These are phyloP conservation scores for Peucedramus taeniatus DNA, from an alignment of 2,113 vertebrate species.

Conservation along the genomic window DNA sequence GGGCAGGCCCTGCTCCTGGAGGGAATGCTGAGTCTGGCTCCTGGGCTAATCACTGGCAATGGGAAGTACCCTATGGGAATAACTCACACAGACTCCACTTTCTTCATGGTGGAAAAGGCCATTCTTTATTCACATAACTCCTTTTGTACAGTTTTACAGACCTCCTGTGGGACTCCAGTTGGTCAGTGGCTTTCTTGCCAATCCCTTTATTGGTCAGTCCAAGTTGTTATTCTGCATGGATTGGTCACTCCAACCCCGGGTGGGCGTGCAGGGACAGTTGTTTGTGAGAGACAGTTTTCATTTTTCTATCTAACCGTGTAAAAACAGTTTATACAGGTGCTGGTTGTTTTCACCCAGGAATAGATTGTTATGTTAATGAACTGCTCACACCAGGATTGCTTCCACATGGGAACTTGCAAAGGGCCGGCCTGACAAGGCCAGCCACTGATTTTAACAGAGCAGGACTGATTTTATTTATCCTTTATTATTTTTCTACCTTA, in stretches of 20 bases:
- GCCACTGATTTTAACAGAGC: background rate
- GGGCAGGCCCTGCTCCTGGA: background rate
- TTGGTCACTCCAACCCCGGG: background rate
- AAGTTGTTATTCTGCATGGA: background rate
- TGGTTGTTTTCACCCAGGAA: background rate
- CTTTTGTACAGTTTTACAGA: background rate
- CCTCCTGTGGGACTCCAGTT: accelerated
- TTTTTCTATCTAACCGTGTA: background rate
- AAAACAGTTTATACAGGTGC: background rate
- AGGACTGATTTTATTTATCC: background rate
- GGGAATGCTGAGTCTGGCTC: background rate
- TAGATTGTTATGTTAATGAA: background rate
- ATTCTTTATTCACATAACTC: background rate
- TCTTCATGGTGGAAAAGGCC: background rate
- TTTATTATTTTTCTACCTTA: background rate
- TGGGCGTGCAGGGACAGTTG: background rate
- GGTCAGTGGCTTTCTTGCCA: background rate
- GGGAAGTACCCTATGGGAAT: background rate
- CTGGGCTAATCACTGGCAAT: slow-evolving; percentile 16
- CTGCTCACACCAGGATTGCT: background rate
- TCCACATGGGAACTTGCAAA: background rate
- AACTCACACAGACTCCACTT: background rate
- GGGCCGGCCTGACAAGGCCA: background rate
- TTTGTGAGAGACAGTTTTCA: background rate
- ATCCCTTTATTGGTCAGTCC: background rate